These are phyloP conservation scores for Copsychus sechellarum DNA, from an alignment of 2,113 vertebrate genomes.

Conservation along the genomic window DNA sequence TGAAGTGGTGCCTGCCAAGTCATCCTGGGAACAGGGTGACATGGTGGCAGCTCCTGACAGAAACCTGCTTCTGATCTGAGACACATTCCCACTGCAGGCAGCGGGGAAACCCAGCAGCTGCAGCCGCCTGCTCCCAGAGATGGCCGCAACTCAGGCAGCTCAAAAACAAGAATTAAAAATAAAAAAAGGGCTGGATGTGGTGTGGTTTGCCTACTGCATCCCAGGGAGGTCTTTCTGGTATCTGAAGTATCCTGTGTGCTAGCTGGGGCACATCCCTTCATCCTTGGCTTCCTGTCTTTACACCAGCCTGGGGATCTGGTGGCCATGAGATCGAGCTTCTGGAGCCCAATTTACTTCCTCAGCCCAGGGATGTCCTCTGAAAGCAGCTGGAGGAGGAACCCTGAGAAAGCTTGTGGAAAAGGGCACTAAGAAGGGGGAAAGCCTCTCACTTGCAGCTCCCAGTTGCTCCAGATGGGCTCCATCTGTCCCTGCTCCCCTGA, in stretches of 20 bases:
- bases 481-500: rapidly evolving
- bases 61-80: slow-evolving; percentile 8
- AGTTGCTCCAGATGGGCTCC: neutral
- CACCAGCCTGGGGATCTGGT: neutral
- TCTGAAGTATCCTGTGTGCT: neutral
- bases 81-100: neutral
- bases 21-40: neutral
- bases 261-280: neutral
- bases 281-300: neutral
- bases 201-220: neutral
- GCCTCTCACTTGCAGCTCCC: neutral
- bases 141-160: neutral
- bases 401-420: neutral
- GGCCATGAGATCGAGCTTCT: rapidly evolving
- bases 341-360: neutral
- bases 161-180: neutral
- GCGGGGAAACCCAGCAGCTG: neutral
- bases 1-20: neutral
- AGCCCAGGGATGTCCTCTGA: neutral
- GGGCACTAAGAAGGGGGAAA: neutral
- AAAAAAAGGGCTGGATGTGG: neutral
- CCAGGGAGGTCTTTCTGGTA: neutral
- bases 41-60: neutral
- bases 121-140: neutral
- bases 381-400: neutral